Evolutionary conservation across 2,113 vertebrate genomes (phyloP), one percentile per base, ranked within the genome.

Genomic region (Myrmecobius fasciatus): DNA sequence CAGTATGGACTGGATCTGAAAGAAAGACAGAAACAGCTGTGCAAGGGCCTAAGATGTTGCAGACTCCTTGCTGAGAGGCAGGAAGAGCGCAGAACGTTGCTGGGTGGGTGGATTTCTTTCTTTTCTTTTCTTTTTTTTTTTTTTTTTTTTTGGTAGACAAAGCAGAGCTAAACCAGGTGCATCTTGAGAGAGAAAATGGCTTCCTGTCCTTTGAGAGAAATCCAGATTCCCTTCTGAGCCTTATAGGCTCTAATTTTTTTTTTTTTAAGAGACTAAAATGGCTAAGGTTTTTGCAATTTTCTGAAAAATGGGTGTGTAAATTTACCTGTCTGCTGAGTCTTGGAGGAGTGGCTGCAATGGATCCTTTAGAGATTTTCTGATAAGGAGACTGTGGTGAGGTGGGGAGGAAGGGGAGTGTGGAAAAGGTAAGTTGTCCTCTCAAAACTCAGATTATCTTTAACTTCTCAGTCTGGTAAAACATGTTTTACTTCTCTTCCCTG

Each of bases 221-320:
- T 93, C 46, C 90, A 93, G 92, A 89, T n/a, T 90, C 48, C 83
- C 95, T 97, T 97, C 91, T 97, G 53, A 97, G 91, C 89, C 95
- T 47, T 96, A 52, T 53, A 88, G 67, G 83, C 60, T 92, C n/a
- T 94, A 89, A 96, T 88, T 31, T 67, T 89, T 31, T 91, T 51
- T 31, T 49, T 91, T 51, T 31, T 49, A 52, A 95, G 83, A 96
- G 94, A 92, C 93, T 96, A 91, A 96, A 96, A 91, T 94, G 60
- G 25, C n/a, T 26, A 97, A 75, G 89, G 51, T 89, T 60, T 95
- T 96, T 92, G 95, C 90, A 25, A 52, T 53, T 48, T 93, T 54
- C 83, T 53, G 52, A 43, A 89, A 96, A 92, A 92, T 94, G 83
- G 67, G 46, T 90, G 75, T 93, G 91, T 94, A 53, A 90, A 51